phyloP scores from a whole-genome alignment of 2,113 vertebrate genomes.

The Struthio camelus region DNA sequence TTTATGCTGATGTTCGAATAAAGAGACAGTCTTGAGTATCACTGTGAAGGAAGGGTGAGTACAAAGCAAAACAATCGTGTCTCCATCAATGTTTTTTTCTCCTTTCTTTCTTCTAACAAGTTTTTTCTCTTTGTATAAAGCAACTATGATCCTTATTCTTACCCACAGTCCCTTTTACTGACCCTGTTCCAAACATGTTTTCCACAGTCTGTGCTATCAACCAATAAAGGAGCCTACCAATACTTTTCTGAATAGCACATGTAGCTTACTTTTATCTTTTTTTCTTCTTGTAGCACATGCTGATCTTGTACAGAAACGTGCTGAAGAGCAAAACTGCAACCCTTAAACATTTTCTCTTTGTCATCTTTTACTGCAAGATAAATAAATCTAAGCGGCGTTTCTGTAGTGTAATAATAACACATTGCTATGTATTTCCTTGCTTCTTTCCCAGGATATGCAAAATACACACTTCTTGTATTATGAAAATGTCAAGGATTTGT shows the following conservation, averaged over 20 bases:
- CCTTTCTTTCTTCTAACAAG: neutral
- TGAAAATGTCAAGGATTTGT: slow-evolving; percentile 17
- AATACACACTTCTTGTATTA: neutral
- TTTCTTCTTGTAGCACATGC: neutral
- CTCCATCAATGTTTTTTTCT: neutral
- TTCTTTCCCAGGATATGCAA: neutral
- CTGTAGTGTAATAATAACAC: neutral
- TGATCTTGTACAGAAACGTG: neutral
- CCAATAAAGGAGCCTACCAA: neutral
- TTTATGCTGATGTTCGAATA: neutral
- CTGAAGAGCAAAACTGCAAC: neutral
- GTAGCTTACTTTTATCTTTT: neutral
- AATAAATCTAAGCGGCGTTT: neutral
- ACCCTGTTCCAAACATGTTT: neutral
- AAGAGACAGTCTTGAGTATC: neutral
- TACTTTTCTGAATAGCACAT: neutral
- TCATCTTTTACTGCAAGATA: neutral
- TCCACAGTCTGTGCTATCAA: neutral
- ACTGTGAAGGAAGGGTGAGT: neutral
- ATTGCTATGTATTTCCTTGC: neutral
- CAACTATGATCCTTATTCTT: neutral
- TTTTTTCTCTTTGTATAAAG: neutral
- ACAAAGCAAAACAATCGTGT: neutral
- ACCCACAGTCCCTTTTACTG: neutral
- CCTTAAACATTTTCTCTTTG: neutral